phyloP scores from a whole-genome alignment of 2,888 invertebrate genomes.

The Patella ulyssiponensis region DNA sequence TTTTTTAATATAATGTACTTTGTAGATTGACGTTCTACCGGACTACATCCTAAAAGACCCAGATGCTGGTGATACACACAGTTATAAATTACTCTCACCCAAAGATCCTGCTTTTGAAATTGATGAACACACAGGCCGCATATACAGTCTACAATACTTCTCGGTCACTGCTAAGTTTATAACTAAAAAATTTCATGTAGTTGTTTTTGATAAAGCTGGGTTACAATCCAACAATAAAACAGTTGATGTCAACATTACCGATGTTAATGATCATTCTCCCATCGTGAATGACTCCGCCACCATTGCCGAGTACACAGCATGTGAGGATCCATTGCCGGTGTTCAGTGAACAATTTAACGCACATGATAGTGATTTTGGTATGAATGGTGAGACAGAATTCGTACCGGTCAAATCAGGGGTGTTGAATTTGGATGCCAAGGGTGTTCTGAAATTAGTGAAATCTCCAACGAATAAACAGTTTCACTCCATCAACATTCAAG shows the following conservation, averaged over 20 bases:
- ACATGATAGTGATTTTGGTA: background rate
- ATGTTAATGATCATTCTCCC: background rate
- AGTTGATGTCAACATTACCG: background rate
- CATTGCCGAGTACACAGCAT: background rate
- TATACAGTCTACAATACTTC: background rate
- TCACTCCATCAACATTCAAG: no score
- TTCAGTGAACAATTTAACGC: background rate
- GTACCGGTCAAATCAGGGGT: background rate
- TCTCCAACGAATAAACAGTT: no score
- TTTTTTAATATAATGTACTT: background rate
- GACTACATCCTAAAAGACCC: background rate
- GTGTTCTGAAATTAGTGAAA: no score
- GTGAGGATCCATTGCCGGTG: background rate
- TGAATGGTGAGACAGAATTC: background rate
- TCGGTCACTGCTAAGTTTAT: background rate
- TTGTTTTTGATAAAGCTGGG: background rate
- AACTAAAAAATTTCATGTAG: background rate
- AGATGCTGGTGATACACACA: background rate
- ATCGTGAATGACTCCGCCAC: background rate
- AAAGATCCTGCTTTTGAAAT: background rate
- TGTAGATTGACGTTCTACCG: background rate
- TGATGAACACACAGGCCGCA: background rate
- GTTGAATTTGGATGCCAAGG: no score
- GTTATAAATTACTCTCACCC: background rate
- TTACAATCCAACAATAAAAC: background rate